phyloP scores from a whole-genome alignment of 2,113 vertebrate genomes.

The Rousettus leschenaultii region DNA sequence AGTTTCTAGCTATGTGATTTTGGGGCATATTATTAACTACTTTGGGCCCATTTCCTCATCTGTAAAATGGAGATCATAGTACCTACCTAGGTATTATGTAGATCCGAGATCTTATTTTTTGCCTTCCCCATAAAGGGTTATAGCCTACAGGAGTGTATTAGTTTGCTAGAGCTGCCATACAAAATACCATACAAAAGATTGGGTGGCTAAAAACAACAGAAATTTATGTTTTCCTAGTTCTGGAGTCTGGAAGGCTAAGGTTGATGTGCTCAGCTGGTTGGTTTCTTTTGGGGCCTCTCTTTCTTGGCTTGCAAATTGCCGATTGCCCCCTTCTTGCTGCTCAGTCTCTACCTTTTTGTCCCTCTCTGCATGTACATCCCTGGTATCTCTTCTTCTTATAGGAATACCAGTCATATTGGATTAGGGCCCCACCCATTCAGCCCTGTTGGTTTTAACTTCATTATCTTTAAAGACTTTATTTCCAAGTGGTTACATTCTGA shows the following conservation, averaged over 20 bases:
- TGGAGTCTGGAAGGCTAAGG: background rate
- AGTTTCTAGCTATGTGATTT: background rate
- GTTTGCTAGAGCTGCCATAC: background rate
- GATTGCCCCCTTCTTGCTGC: background rate
- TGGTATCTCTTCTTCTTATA: background rate
- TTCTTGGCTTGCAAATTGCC: background rate
- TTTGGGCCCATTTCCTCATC: background rate
- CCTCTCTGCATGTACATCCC: background rate
- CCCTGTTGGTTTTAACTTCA: background rate
- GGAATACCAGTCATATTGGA: background rate
- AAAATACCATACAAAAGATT: background rate
- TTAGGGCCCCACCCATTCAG: background rate
- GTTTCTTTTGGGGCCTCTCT: background rate
- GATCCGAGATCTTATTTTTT: background rate
- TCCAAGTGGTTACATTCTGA: background rate
- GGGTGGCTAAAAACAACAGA: background rate
- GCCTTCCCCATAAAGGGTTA: background rate
- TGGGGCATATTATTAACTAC: background rate
- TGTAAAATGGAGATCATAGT: background rate
- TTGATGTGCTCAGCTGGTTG: background rate
- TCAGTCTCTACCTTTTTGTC: background rate
- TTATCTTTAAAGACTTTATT: conserved; percentile 28
- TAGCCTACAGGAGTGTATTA: background rate
- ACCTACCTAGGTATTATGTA: background rate
- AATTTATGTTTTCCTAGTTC: background rate